Evolutionary conservation across 2,797 vertebrate genomes (phyloP).

Genomic region (Notolabrus celidotus): DNA sequence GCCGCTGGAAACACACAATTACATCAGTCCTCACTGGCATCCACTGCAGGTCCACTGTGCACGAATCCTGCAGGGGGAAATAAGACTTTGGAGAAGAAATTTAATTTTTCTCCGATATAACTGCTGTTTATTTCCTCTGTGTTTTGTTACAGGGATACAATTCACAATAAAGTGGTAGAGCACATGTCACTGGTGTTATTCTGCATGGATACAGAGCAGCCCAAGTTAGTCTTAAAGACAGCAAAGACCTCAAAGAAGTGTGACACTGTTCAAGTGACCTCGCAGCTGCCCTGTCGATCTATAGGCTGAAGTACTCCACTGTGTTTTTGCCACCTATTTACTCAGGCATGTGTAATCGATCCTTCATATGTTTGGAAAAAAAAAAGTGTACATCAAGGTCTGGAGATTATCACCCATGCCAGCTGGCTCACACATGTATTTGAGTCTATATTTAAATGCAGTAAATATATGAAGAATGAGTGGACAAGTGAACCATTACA

Average conservation of each 20-base stretch:
- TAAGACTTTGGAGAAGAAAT: constrained; percentile 44
- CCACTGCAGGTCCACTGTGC: constrained; percentile 47
- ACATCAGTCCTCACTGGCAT: constrained; percentile 66
- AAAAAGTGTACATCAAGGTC: constrained; percentile 80
- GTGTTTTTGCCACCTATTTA: constrained; percentile 88
- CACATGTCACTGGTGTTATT: constrained; percentile 73
- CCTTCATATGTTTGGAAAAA: constrained; percentile 75
- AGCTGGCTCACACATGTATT: constrained; percentile 79
- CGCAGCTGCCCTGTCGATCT: constrained; percentile 75
- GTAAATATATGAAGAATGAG: constrained; percentile 74
- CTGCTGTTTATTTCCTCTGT: constrained; percentile 52
- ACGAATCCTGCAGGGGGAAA: constrained; percentile 52
- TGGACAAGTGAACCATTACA: constrained; percentile 70
- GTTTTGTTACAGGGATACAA: constrained; percentile 29
- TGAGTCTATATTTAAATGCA: constrained; percentile 82
- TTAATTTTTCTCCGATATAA: constrained; percentile 16
- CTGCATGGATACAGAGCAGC: constrained; percentile 67
- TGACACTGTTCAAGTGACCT: constrained; percentile 68
- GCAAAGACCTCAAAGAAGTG: constrained; percentile 66
- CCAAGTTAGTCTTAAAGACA: constrained; percentile 48
- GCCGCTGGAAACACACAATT: constrained; percentile 75
- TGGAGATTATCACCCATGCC: constrained; percentile 83
- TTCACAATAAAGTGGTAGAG: constrained; percentile 28
- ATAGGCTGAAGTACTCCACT: constrained; percentile 68
- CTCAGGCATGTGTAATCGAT: constrained; percentile 83